These are phyloP conservation scores for Microdon myrmicae DNA, from an alignment of 2,888 invertebrate species.

Conservation along the genomic window DNA sequence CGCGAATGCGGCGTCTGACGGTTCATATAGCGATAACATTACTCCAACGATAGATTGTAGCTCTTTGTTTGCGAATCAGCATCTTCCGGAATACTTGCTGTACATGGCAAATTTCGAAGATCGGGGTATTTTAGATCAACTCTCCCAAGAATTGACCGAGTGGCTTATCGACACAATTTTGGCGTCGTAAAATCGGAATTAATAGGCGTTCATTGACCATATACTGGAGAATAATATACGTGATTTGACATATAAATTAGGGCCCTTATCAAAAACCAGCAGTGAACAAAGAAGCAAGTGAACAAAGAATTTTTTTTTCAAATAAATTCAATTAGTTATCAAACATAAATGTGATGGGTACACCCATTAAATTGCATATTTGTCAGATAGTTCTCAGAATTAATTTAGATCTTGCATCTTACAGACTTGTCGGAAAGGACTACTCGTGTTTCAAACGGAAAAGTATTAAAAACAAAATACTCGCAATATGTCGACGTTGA, in stretches of 20 bases:
- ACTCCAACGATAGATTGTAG: conserved; percentile 16
- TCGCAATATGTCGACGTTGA: conserved; percentile 71
- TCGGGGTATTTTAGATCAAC: no score
- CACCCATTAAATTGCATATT: no score
- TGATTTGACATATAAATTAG: conserved; percentile 7
- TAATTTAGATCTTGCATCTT: no score
- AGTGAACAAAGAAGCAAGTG: no score
- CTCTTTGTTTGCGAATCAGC: conserved; percentile 18
- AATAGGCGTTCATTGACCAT: conserved; percentile 41
- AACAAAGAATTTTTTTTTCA: no score
- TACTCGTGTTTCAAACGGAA: conserved; percentile 9
- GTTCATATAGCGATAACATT: no score
- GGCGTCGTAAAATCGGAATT: conserved; percentile 12
- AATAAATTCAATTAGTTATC: no score
- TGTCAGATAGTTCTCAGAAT: no score
- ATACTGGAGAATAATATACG: conserved; percentile 3
- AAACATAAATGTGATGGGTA: no score
- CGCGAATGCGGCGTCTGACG: no score
- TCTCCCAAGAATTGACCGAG: conserved; percentile 4
- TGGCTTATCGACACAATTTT: conserved; percentile 17
- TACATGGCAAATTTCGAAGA: no score
- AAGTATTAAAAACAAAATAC: conserved; percentile 20
- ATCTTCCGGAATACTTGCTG: conserved; percentile 21
- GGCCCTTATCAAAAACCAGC: conserved; percentile 16
- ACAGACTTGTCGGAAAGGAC: conserved; percentile 18